Conservation (phyloP, 1,140 invertebrate genomes). For the Acromyrmex charruanus region DNA sequence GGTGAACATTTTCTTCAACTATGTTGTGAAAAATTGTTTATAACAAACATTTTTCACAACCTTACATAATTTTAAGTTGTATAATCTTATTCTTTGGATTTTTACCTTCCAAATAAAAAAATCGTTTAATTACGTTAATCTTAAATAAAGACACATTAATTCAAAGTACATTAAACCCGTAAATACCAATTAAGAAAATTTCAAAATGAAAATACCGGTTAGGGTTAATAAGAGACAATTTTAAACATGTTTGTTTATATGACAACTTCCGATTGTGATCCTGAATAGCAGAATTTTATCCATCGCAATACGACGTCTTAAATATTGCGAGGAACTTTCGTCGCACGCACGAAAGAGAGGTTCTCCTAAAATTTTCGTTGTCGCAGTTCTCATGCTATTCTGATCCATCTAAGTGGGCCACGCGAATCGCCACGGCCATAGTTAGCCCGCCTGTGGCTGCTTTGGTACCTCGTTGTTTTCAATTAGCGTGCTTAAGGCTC, state of each 20-base stretch:
- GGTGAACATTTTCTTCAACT: no score
- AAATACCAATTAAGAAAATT: no score
- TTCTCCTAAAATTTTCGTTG: constrained; percentile 22
- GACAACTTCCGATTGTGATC: neutral
- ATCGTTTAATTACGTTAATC: no score
- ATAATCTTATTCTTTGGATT: no score
- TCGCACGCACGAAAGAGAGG: neutral
- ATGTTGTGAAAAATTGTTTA: no score
- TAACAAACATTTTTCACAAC: no score
- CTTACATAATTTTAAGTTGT: no score
- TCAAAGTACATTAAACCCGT: no score
- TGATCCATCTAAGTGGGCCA: constrained; percentile 52
- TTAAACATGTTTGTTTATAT: neutral
- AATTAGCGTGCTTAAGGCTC: constrained; percentile 52
- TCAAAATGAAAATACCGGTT: no score
- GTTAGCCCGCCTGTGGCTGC: constrained; percentile 42
- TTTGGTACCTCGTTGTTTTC: constrained; percentile 57
- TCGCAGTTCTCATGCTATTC: constrained; percentile 30
- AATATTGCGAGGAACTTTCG: neutral
- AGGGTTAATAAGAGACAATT: neutral
- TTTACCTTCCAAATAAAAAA: no score
- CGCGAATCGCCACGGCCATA: constrained; percentile 28
- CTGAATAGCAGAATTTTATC: neutral
- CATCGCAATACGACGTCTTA: neutral
- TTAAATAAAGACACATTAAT: no score